These are phyloP conservation scores for Homarus gammarus DNA, from an alignment of 2,888 invertebrate species.

Conservation along the genomic window DNA sequence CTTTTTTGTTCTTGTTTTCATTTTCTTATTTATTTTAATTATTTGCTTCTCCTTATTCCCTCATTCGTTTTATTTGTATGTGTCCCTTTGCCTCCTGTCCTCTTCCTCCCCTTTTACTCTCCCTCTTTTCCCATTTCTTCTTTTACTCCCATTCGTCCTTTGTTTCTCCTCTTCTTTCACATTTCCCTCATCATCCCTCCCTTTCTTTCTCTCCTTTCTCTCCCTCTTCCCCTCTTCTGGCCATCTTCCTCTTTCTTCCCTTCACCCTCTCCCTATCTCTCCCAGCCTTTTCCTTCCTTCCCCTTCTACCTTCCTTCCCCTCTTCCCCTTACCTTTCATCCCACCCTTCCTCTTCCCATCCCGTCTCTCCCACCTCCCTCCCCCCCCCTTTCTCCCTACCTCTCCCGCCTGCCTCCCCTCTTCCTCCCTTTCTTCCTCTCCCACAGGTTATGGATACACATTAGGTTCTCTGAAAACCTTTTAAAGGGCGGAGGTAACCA, in stretches of 20 bases:
- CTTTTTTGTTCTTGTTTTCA: too few species aligned
- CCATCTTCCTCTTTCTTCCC: neutral
- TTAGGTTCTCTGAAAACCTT: too few species aligned
- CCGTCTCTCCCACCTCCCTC: neutral
- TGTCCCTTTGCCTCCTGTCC: neutral
- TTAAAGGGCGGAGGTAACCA: too few species aligned
- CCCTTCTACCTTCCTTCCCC: neutral
- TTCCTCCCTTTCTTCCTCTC: too few species aligned
- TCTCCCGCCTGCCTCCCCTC: neutral
- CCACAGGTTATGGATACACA: too few species aligned
- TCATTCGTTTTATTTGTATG: neutral
- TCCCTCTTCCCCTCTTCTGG: neutral
- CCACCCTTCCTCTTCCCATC: neutral
- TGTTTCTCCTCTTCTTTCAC: neutral
- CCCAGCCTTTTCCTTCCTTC: neutral
- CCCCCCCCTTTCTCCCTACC: neutral
- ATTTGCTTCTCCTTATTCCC: neutral
- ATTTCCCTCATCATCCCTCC: neutral
- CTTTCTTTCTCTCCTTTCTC: neutral
- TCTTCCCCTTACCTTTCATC: neutral
- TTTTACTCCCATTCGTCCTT: neutral
- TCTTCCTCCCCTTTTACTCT: neutral
- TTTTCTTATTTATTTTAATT: too few species aligned
- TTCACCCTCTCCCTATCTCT: neutral
- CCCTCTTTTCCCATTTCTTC: neutral